A percentile compares a stretch with the other conserved stretches of the same genome.
These are phyloP conservation scores for Drosophila tanythrix DNA, from an alignment of 2,888 invertebrate genomes.

Conservation along the genomic window DNA sequence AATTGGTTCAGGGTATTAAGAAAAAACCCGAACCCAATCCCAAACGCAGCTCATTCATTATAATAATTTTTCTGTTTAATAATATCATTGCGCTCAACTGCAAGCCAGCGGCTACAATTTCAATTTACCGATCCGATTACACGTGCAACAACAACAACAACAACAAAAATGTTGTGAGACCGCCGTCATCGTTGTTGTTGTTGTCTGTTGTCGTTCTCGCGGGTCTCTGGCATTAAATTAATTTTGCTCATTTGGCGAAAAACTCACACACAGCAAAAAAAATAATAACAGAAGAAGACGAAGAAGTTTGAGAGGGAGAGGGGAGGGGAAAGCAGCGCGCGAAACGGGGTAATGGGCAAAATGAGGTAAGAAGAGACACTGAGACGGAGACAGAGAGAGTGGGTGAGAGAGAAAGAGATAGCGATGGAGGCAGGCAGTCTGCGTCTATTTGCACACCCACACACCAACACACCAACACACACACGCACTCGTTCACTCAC, in stretches of 20 bases:
- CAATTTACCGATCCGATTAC: conserved; percentile 76
- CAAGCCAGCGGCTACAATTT: conserved; percentile 78
- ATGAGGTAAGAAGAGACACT: conserved; percentile 47
- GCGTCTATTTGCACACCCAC: conserved; percentile 66
- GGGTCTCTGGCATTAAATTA: conserved; percentile 76
- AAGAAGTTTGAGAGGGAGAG: not conserved
- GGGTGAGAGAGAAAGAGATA: conserved; percentile 27
- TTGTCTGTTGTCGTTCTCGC: conserved; percentile 56
- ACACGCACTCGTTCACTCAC: conserved; percentile 62
- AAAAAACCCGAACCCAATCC: conserved; percentile 39
- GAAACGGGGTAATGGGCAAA: conserved; percentile 15
- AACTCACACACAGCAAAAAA: conserved; percentile 33
- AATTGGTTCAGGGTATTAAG: conserved; percentile 3
- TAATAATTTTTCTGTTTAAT: conserved; percentile 76
- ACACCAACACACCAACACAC: conserved; percentile 34
- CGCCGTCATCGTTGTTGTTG: conserved; percentile 42
- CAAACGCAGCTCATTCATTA: conserved; percentile 70
- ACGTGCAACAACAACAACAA: conserved; percentile 67
- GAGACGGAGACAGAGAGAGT: conserved; percentile 19
- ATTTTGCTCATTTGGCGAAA: conserved; percentile 76
- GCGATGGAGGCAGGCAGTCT: conserved; percentile 49
- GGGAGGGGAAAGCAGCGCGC: not conserved
- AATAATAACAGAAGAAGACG: not conserved
- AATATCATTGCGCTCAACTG: conserved; percentile 79
- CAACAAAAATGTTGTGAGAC: conserved; percentile 58